A percentile compares a stretch with the other conserved stretches of the same genome.
These are phyloP conservation scores for Hesperia comma DNA, from an alignment of 2,888 invertebrate species.

Conservation along the genomic window DNA sequence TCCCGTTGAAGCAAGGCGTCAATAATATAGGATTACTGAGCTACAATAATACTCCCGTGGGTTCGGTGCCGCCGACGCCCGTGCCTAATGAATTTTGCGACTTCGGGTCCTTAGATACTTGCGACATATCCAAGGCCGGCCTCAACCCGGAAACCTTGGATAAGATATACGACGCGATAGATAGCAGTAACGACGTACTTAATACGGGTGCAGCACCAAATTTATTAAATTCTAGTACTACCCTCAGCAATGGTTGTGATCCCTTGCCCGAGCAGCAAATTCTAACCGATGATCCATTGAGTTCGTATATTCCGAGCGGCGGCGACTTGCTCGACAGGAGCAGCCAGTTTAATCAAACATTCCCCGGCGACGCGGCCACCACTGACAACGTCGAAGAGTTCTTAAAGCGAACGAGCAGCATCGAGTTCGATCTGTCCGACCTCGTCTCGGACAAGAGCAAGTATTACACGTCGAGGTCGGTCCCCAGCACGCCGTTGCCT, in stretches of 20 bases:
- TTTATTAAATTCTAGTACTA: slow-evolving; percentile 62
- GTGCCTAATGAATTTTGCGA: slow-evolving; percentile 89
- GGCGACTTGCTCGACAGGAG: slow-evolving; percentile 64
- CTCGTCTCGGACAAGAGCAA: slow-evolving; percentile 70
- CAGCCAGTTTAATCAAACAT: slow-evolving; percentile 66
- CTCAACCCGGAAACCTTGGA: slow-evolving; percentile 85
- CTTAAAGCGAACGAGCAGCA: slow-evolving; percentile 72
- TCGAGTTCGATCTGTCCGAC: slow-evolving; percentile 75
- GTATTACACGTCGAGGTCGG: slow-evolving; percentile 86
- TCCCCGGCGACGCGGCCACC: slow-evolving; percentile 56
- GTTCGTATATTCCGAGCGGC: slow-evolving; percentile 70
- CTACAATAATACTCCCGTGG: slow-evolving; percentile 83
- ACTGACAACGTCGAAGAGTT: slow-evolving; percentile 74
- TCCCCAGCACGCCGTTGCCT: slow-evolving; percentile 87
- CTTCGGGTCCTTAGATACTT: slow-evolving; percentile 85
- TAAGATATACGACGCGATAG: slow-evolving; percentile 86
- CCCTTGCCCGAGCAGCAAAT: slow-evolving; percentile 67
- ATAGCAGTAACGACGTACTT: slow-evolving; percentile 79
- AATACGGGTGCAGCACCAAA: slow-evolving; percentile 58
- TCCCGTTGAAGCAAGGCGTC: slow-evolving; percentile 87
- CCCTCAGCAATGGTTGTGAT: slow-evolving; percentile 72
- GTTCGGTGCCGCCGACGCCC: slow-evolving; percentile 87
- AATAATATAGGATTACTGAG: slow-evolving; percentile 68
- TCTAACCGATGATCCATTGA: slow-evolving; percentile 68
- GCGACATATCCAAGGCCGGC: slow-evolving; percentile 79